phyloP scores from a whole-genome alignment of 2,888 invertebrate genomes.

The Encarsia formosa region DNA sequence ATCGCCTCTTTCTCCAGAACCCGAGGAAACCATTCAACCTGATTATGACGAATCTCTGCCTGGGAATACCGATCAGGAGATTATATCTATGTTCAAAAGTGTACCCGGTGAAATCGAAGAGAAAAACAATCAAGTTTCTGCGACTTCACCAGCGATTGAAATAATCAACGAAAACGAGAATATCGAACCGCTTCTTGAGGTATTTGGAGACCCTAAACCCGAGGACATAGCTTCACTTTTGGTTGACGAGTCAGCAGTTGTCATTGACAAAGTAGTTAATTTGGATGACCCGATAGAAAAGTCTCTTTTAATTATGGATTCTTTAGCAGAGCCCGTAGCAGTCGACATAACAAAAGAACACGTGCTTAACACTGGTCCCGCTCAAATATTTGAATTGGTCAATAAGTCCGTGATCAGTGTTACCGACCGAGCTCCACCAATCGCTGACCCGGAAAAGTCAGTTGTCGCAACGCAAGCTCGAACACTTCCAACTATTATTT shows the following conservation, averaged over 20 bases:
- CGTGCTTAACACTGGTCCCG: background rate
- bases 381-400: background rate
- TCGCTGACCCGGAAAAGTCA: background rate
- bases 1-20: constrained; percentile 19
- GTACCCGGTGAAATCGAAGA: too few relatives aligned
- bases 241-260: background rate
- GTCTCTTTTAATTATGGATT: constrained; percentile 15
- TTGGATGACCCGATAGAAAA: constrained; percentile 22
- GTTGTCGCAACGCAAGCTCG: background rate
- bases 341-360: background rate
- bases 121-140: constrained; percentile 2
- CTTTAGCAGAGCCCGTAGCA: background rate
- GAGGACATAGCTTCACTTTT: constrained; percentile 14
- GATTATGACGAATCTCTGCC: background rate
- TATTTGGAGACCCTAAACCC: constrained; percentile 14
- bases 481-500: constrained; percentile 20
- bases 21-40: constrained; percentile 16
- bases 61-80: background rate
- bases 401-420: background rate
- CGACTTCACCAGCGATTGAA: background rate
- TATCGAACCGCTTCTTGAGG: constrained; percentile 13
- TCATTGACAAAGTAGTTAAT: constrained; percentile 1
- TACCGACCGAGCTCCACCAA: constrained; percentile 3
- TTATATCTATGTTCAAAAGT: background rate
- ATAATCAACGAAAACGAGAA: constrained; percentile 8